A percentile compares a stretch with the other conserved stretches of the same genome.
phyloP scores from a whole-genome alignment of 2,888 invertebrate genomes.

The Kryphioiulus occultus region DNA sequence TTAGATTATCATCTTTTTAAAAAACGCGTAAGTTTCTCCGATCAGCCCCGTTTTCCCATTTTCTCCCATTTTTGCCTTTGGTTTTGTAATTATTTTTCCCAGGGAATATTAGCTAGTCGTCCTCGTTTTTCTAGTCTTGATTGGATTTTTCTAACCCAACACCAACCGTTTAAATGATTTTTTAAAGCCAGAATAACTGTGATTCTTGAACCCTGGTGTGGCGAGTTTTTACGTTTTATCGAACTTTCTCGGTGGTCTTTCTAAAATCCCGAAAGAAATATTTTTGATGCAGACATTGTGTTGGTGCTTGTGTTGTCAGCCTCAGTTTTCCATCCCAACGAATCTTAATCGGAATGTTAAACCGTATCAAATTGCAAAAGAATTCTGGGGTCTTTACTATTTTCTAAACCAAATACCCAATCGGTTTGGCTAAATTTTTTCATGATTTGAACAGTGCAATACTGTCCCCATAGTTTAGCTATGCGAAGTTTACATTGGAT shows the following conservation, averaged over 20 bases:
- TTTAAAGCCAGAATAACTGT: neutral
- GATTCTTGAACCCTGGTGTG: neutral
- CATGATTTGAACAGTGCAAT: too few species aligned
- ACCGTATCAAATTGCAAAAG: neutral
- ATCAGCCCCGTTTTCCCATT: neutral
- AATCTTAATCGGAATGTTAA: slow-evolving; percentile 1
- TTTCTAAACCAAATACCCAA: neutral
- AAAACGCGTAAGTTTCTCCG: neutral
- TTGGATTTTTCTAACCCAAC: neutral
- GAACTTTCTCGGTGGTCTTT: too few species aligned
- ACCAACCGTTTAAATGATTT: neutral
- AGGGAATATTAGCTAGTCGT: neutral
- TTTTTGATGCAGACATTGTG: neutral
- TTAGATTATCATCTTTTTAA: neutral
- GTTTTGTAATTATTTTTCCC: neutral
- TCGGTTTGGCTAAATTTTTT: neutral
- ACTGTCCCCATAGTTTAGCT: too few species aligned
- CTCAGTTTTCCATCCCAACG: neutral
- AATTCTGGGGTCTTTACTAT: neutral
- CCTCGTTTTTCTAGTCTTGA: neutral
- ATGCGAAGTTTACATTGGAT: neutral
- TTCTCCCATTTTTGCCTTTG: neutral
- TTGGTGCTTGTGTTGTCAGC: neutral
- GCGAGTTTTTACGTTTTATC: too few species aligned
- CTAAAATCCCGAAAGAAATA: too few species aligned